Percentiles rank a stretch among this genome's conserved stretches.
These are phyloP conservation scores for Terebella lapidaria DNA, from an alignment of 2,888 invertebrate species.

Conservation along the genomic window DNA sequence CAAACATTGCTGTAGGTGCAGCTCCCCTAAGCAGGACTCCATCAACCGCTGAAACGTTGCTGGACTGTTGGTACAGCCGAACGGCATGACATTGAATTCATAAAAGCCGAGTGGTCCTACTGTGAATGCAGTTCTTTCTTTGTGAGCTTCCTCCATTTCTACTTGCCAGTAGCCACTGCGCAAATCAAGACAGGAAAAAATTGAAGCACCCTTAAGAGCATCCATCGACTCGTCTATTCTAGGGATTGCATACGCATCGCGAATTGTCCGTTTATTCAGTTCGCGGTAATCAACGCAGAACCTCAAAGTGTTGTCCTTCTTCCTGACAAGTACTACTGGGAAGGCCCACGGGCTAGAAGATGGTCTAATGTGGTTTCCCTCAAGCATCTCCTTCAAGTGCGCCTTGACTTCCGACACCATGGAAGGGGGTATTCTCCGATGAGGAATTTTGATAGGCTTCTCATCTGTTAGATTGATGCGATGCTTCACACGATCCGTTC, in stretches of 20 bases:
- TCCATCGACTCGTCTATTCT: too few species aligned
- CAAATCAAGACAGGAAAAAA: too few species aligned
- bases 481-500: not conserved
- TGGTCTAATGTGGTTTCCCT: not conserved
- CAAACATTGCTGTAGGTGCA: conserved; percentile 1
- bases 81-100: conserved; percentile 2
- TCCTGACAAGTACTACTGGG: not conserved
- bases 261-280: not conserved
- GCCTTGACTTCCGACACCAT: not conserved
- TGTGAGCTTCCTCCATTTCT: conserved; percentile 1
- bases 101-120: not conserved
- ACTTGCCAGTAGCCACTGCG: not conserved
- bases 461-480: not conserved
- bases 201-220: too few species aligned
- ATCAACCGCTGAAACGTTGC: conserved; percentile 1
- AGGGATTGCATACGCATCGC: too few species aligned
- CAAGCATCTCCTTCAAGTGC: not conserved
- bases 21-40: not conserved
- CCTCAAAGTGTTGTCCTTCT: too few species aligned
- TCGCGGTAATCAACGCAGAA: not conserved
- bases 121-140: conserved; percentile 6
- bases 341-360: not conserved
- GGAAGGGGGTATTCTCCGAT: not conserved
- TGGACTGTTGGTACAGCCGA: conserved; percentile 3
- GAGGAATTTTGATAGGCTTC: not conserved